Evolutionary conservation across 2,113 vertebrate genomes (phyloP).

Genomic region (human): GRCh38 chrX:138195501-138196000

Average conservation of each 20-base stretch:
- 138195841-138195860: not conserved
- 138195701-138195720: not conserved
- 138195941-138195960: too few species aligned
- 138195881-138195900: not conserved
- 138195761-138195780: not conserved
- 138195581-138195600: not conserved
- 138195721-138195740: not conserved
- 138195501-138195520: not conserved
- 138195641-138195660: not conserved
- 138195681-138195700: not conserved
- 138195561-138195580: not conserved
- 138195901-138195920: not conserved
- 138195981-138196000: too few species aligned
- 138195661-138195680: not conserved
- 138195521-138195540: not conserved
- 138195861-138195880: not conserved
- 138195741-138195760: not conserved
- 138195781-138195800: not conserved
- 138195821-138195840: not conserved
- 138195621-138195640: not conserved
- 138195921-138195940: not conserved
- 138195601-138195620: not conserved
- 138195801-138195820: not conserved
- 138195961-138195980: too few species aligned
- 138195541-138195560: not conserved